These are phyloP conservation scores for Cremastinae sp. DNA, from an alignment of 2,888 invertebrate species.

Conservation along the genomic window DNA sequence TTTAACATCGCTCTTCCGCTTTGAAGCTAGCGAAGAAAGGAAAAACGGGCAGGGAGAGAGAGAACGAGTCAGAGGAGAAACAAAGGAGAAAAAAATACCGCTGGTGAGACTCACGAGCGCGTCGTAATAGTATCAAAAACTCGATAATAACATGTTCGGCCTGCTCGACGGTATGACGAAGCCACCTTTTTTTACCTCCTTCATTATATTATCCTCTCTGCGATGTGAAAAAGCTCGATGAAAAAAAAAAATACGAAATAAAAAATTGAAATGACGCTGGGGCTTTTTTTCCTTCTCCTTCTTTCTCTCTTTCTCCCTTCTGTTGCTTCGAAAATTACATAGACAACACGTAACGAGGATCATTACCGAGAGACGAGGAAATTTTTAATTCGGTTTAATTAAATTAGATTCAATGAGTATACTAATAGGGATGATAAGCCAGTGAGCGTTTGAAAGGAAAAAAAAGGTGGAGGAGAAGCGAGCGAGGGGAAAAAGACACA, in stretches of 20 bases:
- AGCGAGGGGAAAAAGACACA: constrained; percentile 37
- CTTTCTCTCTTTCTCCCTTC: not conserved
- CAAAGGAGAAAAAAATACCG: too few species aligned
- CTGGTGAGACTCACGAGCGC: constrained; percentile 15
- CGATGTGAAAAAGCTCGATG: constrained; percentile 26
- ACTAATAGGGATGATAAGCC: constrained; percentile 56
- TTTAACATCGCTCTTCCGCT: constrained; percentile 15
- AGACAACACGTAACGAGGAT: constrained; percentile 58
- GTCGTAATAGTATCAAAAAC: constrained; percentile 43
- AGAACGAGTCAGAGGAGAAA: constrained; percentile 2
- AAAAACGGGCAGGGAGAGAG: not conserved
- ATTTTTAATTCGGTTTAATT: constrained; percentile 58
- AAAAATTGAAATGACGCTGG: constrained; percentile 44
- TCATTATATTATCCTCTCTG: constrained; percentile 43
- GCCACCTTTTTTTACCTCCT: constrained; percentile 50
- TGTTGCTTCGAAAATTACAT: constrained; percentile 49
- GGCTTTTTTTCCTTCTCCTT: not conserved
- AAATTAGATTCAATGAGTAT: constrained; percentile 62
- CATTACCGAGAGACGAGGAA: constrained; percentile 56
- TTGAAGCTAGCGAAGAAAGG: not conserved
- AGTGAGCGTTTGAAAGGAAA: constrained; percentile 27
- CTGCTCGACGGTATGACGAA: constrained; percentile 33
- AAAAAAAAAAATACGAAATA: constrained; percentile 16
- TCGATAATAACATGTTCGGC: constrained; percentile 24
- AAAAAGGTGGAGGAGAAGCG: constrained; percentile 17